These are phyloP conservation scores for Oriolus oriolus DNA, from an alignment of 2,113 vertebrate species.

Conservation along the genomic window DNA sequence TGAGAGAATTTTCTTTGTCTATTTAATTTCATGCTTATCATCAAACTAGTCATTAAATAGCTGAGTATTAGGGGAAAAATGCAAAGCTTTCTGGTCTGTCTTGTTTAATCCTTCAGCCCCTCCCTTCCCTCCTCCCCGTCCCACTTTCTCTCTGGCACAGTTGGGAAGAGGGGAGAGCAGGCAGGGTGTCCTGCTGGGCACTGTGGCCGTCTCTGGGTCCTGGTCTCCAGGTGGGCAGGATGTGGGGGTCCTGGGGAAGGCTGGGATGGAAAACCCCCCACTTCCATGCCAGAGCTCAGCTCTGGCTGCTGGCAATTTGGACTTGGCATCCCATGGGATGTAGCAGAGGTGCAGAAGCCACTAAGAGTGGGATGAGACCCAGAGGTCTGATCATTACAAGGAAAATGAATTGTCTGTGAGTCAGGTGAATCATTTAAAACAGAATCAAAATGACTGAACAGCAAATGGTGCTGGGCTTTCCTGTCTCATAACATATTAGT, in stretches of 20 bases:
- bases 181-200: not conserved
- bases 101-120: conserved; percentile 48
- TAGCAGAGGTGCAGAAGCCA: not conserved
- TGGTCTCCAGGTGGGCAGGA: not conserved
- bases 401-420: not conserved
- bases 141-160: not conserved
- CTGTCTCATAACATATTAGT: not conserved
- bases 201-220: not conserved
- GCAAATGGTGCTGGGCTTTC: not conserved
- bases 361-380: not conserved
- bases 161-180: not conserved
- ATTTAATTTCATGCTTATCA: conserved; percentile 68
- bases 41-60: conserved; percentile 62
- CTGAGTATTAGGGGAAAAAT: conserved; percentile 50
- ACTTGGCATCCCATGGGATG: not conserved
- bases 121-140: not conserved
- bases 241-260: not conserved
- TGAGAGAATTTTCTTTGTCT: conserved; percentile 60
- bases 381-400: not conserved
- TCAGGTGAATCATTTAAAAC: not conserved
- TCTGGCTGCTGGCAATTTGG: not conserved
- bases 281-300: not conserved
- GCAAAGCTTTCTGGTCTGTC: conserved; percentile 51
- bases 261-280: not conserved
- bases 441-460: not conserved